Evolutionary conservation across 1,140 invertebrate genomes (phyloP).

Genomic region (Papilio xuthus): DNA sequence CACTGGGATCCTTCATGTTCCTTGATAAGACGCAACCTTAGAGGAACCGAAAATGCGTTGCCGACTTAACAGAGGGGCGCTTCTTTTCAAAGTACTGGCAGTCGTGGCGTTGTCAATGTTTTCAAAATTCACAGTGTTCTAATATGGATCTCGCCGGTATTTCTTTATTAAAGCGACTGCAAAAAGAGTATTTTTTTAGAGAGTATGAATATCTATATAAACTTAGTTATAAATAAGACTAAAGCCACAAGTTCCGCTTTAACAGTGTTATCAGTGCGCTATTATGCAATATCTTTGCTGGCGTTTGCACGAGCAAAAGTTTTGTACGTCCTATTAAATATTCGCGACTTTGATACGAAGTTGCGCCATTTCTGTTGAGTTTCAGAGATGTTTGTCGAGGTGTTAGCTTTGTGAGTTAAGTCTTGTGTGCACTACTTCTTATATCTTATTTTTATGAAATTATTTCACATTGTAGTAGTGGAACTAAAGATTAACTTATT

Average conservation of each 20-base stretch:
- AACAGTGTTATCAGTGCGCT: neutral
- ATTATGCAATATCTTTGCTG: constrained; percentile 21
- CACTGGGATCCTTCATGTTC: no score
- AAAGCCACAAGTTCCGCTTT: neutral
- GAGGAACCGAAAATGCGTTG: no score
- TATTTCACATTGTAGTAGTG: neutral
- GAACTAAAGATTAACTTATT: neutral
- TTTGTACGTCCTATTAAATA: constrained; percentile 27
- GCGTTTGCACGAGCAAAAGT: constrained; percentile 5
- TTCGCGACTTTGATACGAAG: constrained; percentile 12
- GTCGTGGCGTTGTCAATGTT: no score
- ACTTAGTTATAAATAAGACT: neutral
- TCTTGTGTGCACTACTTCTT: neutral
- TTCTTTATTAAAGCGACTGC: no score
- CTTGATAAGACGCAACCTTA: no score
- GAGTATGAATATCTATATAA: no score
- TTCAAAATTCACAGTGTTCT: no score
- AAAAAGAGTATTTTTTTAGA: no score
- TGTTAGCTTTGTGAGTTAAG: constrained; percentile 23
- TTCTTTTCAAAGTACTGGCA: no score
- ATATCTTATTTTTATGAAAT: constrained; percentile 4
- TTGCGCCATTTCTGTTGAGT: constrained; percentile 2
- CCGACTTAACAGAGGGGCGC: no score
- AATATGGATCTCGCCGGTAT: no score
- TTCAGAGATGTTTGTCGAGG: constrained; percentile 27